Conservation (phyloP, 2,888 invertebrate genomes). For the Netelia virgata region DNA sequence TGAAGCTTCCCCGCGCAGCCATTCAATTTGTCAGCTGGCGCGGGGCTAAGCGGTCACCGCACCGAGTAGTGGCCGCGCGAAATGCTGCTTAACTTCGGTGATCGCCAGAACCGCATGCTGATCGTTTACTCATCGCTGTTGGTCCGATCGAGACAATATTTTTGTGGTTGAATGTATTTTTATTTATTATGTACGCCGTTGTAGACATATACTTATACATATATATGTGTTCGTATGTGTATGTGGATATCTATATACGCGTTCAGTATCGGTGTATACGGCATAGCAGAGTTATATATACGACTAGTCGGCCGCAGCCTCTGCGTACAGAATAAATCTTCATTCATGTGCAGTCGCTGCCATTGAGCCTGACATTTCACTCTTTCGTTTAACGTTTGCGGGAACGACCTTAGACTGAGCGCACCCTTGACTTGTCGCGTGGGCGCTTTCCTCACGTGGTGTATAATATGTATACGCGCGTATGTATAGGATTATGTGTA, state of each 20-base stretch:
- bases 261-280: background rate
- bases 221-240: background rate
- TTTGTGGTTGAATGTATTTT: too few relatives aligned
- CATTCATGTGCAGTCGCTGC: constrained; percentile 65
- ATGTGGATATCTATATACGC: background rate
- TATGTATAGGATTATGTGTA: background rate
- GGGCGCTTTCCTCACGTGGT: constrained; percentile 46
- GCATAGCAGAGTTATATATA: background rate
- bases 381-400: constrained; percentile 56
- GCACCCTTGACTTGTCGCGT: constrained; percentile 61
- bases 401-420: constrained; percentile 61
- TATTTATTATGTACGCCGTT: background rate
- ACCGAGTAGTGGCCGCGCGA: too few relatives aligned
- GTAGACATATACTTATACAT: background rate
- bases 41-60: too few relatives aligned
- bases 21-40: too few relatives aligned
- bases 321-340: constrained; percentile 61
- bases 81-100: too few relatives aligned
- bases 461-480: constrained; percentile 18
- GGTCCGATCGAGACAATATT: too few relatives aligned
- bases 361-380: constrained; percentile 71
- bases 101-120: too few relatives aligned
- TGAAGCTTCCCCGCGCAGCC: too few relatives aligned
- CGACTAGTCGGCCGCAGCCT: constrained; percentile 21
- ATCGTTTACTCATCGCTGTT: too few relatives aligned